Conservation (phyloP, 2,888 invertebrate genomes). For the Tromatobia lineatoria region DNA sequence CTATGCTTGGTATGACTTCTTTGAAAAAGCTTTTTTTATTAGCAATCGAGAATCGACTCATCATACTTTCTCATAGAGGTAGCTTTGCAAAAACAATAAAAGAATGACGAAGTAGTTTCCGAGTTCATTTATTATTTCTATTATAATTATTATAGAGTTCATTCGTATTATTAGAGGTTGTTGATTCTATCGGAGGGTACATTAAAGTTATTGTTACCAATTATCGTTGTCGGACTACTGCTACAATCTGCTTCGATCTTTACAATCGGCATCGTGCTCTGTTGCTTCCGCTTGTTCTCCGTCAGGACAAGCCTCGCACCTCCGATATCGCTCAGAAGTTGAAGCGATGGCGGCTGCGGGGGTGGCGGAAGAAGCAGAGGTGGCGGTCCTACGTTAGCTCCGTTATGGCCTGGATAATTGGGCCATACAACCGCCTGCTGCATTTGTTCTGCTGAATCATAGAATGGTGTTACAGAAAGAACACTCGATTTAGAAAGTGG, state of each 20-base stretch:
- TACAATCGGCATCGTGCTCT: conserved; percentile 88
- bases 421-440: conserved; percentile 93
- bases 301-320: conserved; percentile 90
- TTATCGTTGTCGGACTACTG: conserved; percentile 81
- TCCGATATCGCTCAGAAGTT: conserved; percentile 86
- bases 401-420: conserved; percentile 87
- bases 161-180: too few species aligned
- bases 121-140: neutral
- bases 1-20: too few species aligned
- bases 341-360: conserved; percentile 89
- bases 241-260: conserved; percentile 90
- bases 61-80: too few species aligned
- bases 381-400: conserved; percentile 85
- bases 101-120: too few species aligned
- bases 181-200: neutral
- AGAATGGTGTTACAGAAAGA: neutral
- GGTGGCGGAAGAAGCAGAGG: conserved; percentile 87
- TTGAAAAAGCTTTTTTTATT: too few species aligned
- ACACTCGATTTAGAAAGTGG: too few species aligned
- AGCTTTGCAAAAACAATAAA: too few species aligned
- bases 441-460: conserved; percentile 87
- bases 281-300: conserved; percentile 86
- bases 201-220: conserved; percentile 75
- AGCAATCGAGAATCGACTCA: too few species aligned
- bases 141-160: neutral